Evolutionary conservation across 1,140 invertebrate species (phyloP).

Genomic region (Uloborus diversus): DNA sequence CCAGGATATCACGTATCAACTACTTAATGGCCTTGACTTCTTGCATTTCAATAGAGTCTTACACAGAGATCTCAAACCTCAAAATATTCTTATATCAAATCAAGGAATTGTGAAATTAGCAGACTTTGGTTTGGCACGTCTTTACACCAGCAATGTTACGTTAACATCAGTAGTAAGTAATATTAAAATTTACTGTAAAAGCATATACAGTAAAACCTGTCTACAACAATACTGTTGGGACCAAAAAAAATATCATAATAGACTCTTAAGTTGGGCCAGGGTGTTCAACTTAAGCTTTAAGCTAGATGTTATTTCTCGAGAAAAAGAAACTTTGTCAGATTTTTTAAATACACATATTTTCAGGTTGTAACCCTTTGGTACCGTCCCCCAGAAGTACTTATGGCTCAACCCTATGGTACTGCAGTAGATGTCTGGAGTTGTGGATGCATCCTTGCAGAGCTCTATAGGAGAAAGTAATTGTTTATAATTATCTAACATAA

Average conservation of each 20-base stretch:
- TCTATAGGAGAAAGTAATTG: conserved; percentile 72
- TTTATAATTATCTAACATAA: no score
- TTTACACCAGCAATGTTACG: conserved; percentile 91
- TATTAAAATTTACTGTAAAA: no score
- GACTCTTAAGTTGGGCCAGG: no score
- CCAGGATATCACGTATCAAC: conserved; percentile 84
- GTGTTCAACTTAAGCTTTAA: no score
- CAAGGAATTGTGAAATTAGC: conserved; percentile 90
- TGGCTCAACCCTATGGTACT: conserved; percentile 89
- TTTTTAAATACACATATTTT: conserved; percentile 70
- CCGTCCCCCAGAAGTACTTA: conserved; percentile 90
- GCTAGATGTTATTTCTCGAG: no score
- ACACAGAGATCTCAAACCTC: conserved; percentile 92
- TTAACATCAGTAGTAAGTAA: conserved; percentile 90
- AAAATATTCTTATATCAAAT: conserved; percentile 90
- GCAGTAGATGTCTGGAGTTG: conserved; percentile 96
- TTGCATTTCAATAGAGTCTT: conserved; percentile 90
- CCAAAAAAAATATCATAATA: no score
- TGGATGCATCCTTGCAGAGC: conserved; percentile 93
- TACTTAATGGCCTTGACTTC: conserved; percentile 93
- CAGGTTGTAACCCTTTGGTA: conserved; percentile 99
- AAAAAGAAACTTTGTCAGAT: no score
- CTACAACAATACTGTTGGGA: no score
- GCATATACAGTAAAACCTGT: no score
- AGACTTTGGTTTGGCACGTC: conserved; percentile 96